phyloP scores from a whole-genome alignment of 2,888 invertebrate species.

The Macrostomum cliftonense region DNA sequence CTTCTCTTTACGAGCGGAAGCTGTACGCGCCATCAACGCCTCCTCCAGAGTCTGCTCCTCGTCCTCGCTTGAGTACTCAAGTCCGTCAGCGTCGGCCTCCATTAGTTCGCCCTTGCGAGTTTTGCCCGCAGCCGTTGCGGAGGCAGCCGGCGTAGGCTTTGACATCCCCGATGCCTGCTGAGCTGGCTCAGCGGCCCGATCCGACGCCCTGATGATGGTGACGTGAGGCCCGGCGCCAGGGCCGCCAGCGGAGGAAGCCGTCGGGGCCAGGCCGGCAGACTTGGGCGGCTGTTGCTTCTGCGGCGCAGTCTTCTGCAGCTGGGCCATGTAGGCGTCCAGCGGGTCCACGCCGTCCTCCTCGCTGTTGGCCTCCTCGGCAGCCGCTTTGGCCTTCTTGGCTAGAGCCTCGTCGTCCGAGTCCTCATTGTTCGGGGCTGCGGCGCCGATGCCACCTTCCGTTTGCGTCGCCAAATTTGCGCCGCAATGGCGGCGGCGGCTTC shows the following conservation, averaged over 20 bases:
- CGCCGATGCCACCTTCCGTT: constrained; percentile 53
- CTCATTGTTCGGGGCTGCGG: constrained; percentile 39
- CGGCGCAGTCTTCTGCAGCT: constrained; percentile 4
- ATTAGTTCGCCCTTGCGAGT: constrained; percentile 74
- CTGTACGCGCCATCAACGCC: constrained; percentile 43
- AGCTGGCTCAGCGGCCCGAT: constrained; percentile 15
- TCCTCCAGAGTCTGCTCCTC: constrained; percentile 73
- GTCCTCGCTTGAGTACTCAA: constrained; percentile 89
- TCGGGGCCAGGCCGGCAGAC: too few relatives aligned
- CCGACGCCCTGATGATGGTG: neutral
- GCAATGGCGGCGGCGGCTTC: constrained; percentile 6
- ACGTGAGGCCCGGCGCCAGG: neutral
- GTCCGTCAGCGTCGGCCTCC: constrained; percentile 88
- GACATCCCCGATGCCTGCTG: constrained; percentile 3
- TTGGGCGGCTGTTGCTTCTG: neutral
- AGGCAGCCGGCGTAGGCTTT: constrained; percentile 23
- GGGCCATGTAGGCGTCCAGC: constrained; percentile 89
- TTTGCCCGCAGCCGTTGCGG: constrained; percentile 19
- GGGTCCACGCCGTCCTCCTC: constrained; percentile 70
- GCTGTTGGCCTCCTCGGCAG: constrained; percentile 19
- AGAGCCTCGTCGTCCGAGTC: constrained; percentile 1
- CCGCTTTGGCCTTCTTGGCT: constrained; percentile 16
- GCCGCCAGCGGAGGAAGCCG: too few relatives aligned
- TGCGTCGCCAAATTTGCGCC: constrained; percentile 85
- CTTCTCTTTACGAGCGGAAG: constrained; percentile 49